phyloP scores from a whole-genome alignment of 1,140 invertebrate genomes.

The Diorhabda sublineata region DNA sequence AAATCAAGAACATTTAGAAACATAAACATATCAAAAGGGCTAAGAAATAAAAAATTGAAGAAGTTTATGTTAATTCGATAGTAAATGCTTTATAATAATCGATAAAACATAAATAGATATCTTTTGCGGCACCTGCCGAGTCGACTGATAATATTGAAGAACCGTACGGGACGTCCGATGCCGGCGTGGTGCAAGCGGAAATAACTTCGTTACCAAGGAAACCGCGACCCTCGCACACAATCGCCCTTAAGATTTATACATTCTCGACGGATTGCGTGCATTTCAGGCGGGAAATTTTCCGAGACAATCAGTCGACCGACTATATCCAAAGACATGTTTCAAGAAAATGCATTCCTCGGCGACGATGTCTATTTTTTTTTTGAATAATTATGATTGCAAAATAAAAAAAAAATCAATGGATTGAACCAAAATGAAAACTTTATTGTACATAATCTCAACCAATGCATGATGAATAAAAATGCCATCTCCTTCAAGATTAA shows the following conservation, averaged over 20 bases:
- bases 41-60: too few species aligned
- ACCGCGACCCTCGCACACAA: conserved; percentile 20
- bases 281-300: conserved; percentile 10
- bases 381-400: not conserved
- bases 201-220: conserved; percentile 17
- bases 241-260: conserved; percentile 23
- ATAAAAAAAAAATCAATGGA: not conserved
- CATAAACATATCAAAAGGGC: too few species aligned
- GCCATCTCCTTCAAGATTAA: too few species aligned
- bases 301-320: conserved; percentile 15
- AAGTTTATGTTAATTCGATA: too few species aligned
- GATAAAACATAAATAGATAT: too few species aligned
- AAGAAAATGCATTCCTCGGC: not conserved
- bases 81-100: too few species aligned
- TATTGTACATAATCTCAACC: too few species aligned
- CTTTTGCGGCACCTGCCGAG: too few species aligned
- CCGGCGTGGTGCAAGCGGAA: conserved; percentile 4
- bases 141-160: not conserved
- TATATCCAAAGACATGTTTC: conserved; percentile 12
- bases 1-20: too few species aligned
- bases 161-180: not conserved
- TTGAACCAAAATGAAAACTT: too few species aligned
- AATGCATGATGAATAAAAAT: too few species aligned
- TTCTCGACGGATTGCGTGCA: conserved; percentile 19
- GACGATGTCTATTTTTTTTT: not conserved